These are phyloP conservation scores for Delichon dasypus DNA, from an alignment of 2,797 vertebrate genomes.

Conservation along the genomic window DNA sequence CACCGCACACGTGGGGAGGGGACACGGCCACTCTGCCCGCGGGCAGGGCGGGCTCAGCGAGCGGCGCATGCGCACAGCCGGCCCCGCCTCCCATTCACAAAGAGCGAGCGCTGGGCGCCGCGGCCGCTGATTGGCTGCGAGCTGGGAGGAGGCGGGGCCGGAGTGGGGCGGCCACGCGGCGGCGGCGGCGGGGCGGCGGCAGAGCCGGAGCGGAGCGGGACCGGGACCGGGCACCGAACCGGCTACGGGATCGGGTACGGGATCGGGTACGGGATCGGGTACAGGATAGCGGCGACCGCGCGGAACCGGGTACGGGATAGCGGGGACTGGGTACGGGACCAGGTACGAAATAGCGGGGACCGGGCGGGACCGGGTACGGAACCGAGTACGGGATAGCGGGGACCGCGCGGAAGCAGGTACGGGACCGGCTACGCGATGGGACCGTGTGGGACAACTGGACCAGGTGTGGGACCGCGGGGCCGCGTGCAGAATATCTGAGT, in stretches of 20 bases:
- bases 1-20: not conserved
- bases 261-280: too few species aligned
- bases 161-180: not conserved
- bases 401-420: too few species aligned
- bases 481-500: not conserved
- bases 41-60: not conserved
- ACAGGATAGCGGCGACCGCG: too few species aligned
- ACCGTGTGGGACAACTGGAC: not conserved
- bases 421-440: rapidly evolving
- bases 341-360: not conserved
- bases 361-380: not conserved
- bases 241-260: not conserved
- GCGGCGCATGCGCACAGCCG: not conserved
- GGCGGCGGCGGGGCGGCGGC: not conserved
- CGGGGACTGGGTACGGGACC: too few species aligned
- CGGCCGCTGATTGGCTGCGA: not conserved
- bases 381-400: too few species aligned
- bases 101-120: not conserved
- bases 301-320: not conserved
- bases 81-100: not conserved
- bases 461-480: not conserved
- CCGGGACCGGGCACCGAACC: not conserved
- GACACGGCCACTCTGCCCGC: not conserved
- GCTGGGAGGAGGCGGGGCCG: not conserved
- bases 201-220: not conserved